Conservation (phyloP, 2,888 invertebrate species). For the Cabera pusaria region DNA sequence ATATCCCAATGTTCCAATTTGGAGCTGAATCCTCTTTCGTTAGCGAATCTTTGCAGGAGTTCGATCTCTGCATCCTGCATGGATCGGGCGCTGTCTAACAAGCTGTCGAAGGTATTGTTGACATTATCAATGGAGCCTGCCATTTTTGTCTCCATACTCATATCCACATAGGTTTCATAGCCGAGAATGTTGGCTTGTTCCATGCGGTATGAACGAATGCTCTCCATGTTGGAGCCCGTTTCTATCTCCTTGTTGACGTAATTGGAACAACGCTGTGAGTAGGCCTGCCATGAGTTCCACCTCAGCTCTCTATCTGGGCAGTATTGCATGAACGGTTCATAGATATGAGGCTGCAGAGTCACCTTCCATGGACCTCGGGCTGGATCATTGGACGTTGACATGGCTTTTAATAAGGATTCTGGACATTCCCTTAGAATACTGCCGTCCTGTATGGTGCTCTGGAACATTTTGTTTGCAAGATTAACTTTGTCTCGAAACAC, state of each 20-base stretch:
- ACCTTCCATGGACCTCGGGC: slow-evolving; percentile 93
- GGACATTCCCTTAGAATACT: slow-evolving; percentile 89
- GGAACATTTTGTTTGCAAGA: slow-evolving; percentile 86
- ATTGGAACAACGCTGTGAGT: slow-evolving; percentile 87
- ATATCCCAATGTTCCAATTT: slow-evolving; percentile 92
- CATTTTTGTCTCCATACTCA: slow-evolving; percentile 98
- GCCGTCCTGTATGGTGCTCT: slow-evolving; percentile 86
- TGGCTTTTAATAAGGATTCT: slow-evolving; percentile 84
- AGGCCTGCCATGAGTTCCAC: slow-evolving; percentile 94
- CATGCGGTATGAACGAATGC: slow-evolving; percentile 87
- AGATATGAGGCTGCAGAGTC: slow-evolving; percentile 88
- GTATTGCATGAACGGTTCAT: slow-evolving; percentile 90
- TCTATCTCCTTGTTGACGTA: slow-evolving; percentile 84
- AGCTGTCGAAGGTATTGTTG: slow-evolving; percentile 85
- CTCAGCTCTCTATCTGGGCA: slow-evolving; percentile 91
- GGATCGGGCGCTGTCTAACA: slow-evolving; percentile 87
- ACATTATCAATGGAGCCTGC: slow-evolving; percentile 91
- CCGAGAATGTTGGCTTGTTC: slow-evolving; percentile 91
- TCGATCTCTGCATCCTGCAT: slow-evolving; percentile 90
- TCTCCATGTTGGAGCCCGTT: slow-evolving; percentile 90
- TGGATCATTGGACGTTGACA: slow-evolving; percentile 85
- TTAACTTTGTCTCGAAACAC: slow-evolving; percentile 87
- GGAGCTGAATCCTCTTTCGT: slow-evolving; percentile 87
- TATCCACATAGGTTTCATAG: slow-evolving; percentile 89
- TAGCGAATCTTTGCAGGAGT: slow-evolving; percentile 88